Base-by-base conservation (phyloP, 1,140 invertebrate species). In the Pissodes strobi region DNA sequence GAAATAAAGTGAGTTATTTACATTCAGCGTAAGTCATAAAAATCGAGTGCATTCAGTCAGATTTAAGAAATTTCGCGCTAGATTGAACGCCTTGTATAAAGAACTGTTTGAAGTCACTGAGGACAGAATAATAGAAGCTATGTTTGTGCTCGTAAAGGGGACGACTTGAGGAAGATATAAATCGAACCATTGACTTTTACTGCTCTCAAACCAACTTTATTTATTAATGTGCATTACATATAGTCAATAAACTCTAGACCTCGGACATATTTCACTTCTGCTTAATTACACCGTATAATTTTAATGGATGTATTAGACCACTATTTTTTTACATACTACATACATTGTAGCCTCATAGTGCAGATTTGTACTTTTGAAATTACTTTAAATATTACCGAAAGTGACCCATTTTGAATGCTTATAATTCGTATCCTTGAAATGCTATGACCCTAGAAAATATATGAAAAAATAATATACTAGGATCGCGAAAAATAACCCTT, bases 101-200 rank as follows among this genome's bases (percentile, higher is more conserved):
- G 45, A 13, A 48, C 19, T 23, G 22, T 22, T 48, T 48, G 45
- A 48, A 48, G 45, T 48, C 45, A 48, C 15, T 55, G 61, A 57
- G 41, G 61, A 64, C 61, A 59, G 55, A 37, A 65, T 65, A 66
- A 66, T 66, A 45, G 64, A 55, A 60, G 57, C 56, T 60, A 60
- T 60, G 64, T 60, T 45, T 53, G 56, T 51, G 51, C 48, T 60
- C 64, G 43, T 66, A 66, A 66, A 30, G 56, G 39, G 48, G 55
- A 34, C 48, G 67, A 66, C 58, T 57, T 53, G 34, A 69, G 67
- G 67, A 69, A 69, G 67, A 66, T 69, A 69, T 69, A 69, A 69
- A 69, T 69, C 64, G 67, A 59, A 25, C 64, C 67, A 63, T 51
- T 66, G 67, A 69, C 67, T 69, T 69, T 69, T 66, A 69, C 64